These are phyloP conservation scores for Bembecia ichneumoniformis DNA, from an alignment of 2,888 invertebrate species.

Conservation along the genomic window DNA sequence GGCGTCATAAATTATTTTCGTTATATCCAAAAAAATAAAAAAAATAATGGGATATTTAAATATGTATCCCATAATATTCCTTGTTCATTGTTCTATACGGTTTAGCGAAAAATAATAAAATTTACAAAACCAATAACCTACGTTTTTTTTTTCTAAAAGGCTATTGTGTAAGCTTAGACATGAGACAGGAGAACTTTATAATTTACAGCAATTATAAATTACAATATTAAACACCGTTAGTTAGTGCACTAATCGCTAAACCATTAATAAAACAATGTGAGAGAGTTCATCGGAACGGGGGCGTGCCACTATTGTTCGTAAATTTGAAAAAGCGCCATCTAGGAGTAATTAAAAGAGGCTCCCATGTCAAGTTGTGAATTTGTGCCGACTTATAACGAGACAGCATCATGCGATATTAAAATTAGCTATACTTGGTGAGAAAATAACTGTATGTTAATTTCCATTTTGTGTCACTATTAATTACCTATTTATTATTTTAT, in stretches of 20 bases:
- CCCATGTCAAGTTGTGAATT: neutral
- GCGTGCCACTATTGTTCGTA: slow-evolving; percentile 24
- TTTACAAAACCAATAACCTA: too few species aligned
- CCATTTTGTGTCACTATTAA: neutral
- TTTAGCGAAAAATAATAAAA: too few species aligned
- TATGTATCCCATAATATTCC: too few species aligned
- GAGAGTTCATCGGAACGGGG: slow-evolving; percentile 22
- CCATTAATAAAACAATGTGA: slow-evolving; percentile 18
- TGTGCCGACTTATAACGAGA: neutral
- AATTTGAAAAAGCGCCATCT: neutral
- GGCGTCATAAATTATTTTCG: too few species aligned
- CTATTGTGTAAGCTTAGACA: too few species aligned
- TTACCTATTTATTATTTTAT: too few species aligned
- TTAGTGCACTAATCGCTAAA: neutral
- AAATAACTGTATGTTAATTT: neutral
- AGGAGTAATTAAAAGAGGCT: neutral
- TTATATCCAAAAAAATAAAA: too few species aligned
- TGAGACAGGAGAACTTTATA: too few species aligned
- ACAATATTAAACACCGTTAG: neutral
- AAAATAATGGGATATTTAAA: too few species aligned
- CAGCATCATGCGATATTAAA: neutral
- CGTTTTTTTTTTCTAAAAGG: too few species aligned
- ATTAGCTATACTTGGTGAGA: neutral
- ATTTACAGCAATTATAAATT: neutral
- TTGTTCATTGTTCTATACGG: too few species aligned